A percentile compares a stretch with the other conserved stretches of the same genome.
Evolutionary conservation across 2,113 vertebrate species (phyloP).

Genomic region (Campylomormyrus numenius): DNA sequence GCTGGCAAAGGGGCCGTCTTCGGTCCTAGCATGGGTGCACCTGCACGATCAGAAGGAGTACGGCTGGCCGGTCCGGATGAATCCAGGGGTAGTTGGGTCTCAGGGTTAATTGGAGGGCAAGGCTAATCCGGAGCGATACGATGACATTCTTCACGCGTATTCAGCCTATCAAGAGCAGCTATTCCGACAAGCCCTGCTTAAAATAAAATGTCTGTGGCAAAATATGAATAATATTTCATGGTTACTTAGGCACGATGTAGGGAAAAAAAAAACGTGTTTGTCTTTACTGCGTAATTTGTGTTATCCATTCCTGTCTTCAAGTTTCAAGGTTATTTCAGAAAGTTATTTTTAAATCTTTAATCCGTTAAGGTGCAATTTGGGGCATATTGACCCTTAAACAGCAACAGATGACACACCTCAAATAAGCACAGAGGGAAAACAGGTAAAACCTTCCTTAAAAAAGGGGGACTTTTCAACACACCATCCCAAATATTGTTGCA

Average conservation of each 20-base stretch:
- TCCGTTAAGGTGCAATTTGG: constrained; percentile 10
- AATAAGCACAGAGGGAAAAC: background rate
- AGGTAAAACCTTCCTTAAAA: background rate
- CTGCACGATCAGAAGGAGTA: background rate
- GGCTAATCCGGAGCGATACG: background rate
- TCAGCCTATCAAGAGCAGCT: background rate
- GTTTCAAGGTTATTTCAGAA: constrained; percentile 6
- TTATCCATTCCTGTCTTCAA: background rate
- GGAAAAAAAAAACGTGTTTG: background rate
- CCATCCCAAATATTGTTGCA: background rate
- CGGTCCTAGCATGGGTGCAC: background rate
- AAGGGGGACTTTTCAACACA: background rate
- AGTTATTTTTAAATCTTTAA: background rate
- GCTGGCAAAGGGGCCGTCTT: background rate
- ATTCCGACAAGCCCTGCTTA: background rate
- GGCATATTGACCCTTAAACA: background rate
- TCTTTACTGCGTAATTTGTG: background rate
- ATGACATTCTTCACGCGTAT: background rate
- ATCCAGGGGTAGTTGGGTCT: background rate
- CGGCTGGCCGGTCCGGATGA: background rate
- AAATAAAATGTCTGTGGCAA: background rate
- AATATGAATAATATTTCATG: background rate
- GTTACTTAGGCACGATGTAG: background rate
- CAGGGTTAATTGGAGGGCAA: too few species aligned
- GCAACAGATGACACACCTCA: background rate